Evolutionary conservation across 64 coral and sea anemone genomes (phyloP), one percentile per base, ranked within the genome.

Genomic region (Montipora foliosa): DNA sequence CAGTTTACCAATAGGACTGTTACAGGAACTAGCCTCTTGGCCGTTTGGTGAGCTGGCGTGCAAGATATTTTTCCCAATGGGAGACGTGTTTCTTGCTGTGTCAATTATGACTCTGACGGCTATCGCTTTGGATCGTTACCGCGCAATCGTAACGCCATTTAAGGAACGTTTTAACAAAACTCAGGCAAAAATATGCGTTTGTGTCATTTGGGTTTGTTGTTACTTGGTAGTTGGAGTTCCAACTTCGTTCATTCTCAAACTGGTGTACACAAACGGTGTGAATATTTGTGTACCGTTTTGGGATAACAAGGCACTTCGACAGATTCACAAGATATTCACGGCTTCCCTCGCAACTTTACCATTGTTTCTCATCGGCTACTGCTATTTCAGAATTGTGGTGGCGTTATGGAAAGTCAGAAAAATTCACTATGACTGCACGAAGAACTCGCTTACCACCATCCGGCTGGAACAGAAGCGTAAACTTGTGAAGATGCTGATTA

Each of bases 1-100:
- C 16, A 97, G 96, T 20, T 80, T 97, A 5, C 96, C 96, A 0
- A 89, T 97, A 19, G 89, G 89, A 6, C 45, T 97, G 0, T 49
- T 97, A 13, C 96, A 97, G 73, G 96, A 97, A 58, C 85, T 97
- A 8, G 96, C 96, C 2, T 97, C 96, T n/a, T 97, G 96, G 96
- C 96, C 96, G 8, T 97, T 97, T 11, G 96, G 96, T 11, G 96
- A 97, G 48, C 13, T 95, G 17, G 96, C 96, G 0, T 97, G 96
- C 37, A 97, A 97, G 59, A 91, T 97, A 16, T 94, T 97, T 20
- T 97, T 83, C 58, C 96, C 96, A 4, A 69, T 94, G 1, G 93
- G 93, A 6, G 93, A 94, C 17, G 93, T 94, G 19, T 94, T 94
- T 62, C 62, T 94, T 52, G n/a, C 88, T 8, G 93, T 94, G 12